Evolutionary conservation across 2,888 invertebrate genomes (phyloP), one percentile per base, ranked within the genome.

Genomic region (Trisateles emortualis): DNA sequence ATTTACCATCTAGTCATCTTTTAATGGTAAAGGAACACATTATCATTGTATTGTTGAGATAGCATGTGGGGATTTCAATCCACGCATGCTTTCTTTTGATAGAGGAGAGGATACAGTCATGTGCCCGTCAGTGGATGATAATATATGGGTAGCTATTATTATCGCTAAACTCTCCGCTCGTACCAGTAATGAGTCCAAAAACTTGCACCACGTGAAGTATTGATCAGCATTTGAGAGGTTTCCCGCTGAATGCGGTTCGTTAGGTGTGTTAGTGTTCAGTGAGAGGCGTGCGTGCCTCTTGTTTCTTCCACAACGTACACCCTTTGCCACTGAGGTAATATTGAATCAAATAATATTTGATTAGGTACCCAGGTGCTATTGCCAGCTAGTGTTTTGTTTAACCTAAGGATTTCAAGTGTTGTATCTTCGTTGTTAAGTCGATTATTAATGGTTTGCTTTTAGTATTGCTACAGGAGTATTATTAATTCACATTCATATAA

Each of bases 181-280:
- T 17, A 16, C 24, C 22, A 16, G 3, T 33, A 26, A 46, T 42
- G 32, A 58, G 51, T 66, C 54, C 44, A 61, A 59, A 62, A 71
- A 69, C 68, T 68, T 68, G 70, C 59, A 71, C 62, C 61, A 58
- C 70, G 68, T 76, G 64, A 72, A 70, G 53, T 90, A 91, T 91
- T 81, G 90, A 91, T 86, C 87, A 87, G 82, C 81, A 68, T 73
- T 85, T 86, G 79, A 80, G 81, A 78, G 87, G 85, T 74, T 90
- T 85, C 89, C 67, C 79, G 44, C 59, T 83, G 83, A 86, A 84
- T 83, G 86, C 75, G 88, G 90, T 90, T 90, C 90, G 88, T 89
- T 90, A 90, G 84, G 63, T 77, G 67, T 76, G 81, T 80, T 84
- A 80, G 81, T 68, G 72, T 58, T 78, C 68, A 75, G 70, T 56